Evolutionary conservation across 2,888 invertebrate species (phyloP).

Genomic region (Conomelus anceps): DNA sequence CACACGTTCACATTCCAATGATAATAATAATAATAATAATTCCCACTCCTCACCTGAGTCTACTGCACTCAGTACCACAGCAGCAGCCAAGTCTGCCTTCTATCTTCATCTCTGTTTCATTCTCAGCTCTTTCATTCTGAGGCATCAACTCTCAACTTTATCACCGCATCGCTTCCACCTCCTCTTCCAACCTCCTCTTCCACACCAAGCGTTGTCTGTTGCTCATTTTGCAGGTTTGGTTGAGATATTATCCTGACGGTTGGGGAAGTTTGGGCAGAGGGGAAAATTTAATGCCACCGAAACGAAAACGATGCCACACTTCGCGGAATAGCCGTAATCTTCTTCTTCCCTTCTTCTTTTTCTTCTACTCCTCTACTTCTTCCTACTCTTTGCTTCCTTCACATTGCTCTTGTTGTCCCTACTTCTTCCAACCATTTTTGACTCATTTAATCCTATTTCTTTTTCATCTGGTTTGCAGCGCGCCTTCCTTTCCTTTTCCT

Average conservation of each 20-base stretch:
- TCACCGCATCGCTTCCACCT: not conserved
- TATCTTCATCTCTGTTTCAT: not conserved
- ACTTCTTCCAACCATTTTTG: no score
- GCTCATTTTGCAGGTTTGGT: not conserved
- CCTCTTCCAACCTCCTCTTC: not conserved
- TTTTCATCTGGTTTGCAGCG: no score
- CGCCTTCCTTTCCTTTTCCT: no score
- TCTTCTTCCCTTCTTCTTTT: not conserved
- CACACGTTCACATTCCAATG: no score
- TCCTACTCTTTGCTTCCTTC: not conserved
- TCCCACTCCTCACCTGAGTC: no score
- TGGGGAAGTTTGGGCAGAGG: not conserved
- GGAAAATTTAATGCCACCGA: not conserved
- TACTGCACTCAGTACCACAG: no score
- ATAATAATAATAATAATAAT: no score
- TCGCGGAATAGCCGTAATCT: not conserved
- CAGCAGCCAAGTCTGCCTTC: not conserved
- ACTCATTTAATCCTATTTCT: no score
- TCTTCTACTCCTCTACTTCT: not conserved
- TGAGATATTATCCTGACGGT: not conserved
- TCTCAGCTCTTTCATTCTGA: not conserved
- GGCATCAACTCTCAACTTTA: not conserved
- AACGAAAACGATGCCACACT: not conserved
- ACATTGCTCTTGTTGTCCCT: no score
- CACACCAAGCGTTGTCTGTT: not conserved